Conservation (phyloP, 2,797 vertebrate genomes). For the Bovichtus diacanthus region DNA sequence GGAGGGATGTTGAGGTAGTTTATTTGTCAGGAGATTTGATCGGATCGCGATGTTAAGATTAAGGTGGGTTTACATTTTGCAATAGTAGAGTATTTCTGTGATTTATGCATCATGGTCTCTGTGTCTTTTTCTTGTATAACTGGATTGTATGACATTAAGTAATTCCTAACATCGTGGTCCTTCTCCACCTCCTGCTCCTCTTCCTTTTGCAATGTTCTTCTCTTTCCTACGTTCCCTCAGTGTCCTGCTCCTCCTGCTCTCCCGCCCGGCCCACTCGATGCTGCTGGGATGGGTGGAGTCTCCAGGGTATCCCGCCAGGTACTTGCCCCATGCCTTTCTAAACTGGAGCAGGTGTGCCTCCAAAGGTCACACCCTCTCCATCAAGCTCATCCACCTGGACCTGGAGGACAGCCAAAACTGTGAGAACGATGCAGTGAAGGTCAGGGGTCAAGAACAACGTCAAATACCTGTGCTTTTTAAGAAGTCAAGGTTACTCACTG, state of each 20-base stretch:
- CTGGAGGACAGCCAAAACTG: constrained; percentile 91
- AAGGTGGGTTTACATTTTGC: constrained; percentile 67
- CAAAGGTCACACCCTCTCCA: constrained; percentile 84
- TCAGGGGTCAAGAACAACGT: constrained; percentile 57
- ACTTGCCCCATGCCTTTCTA: constrained; percentile 81
- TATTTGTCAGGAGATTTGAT: constrained; percentile 58
- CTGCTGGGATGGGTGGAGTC: constrained; percentile 85
- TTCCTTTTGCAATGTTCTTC: background rate
- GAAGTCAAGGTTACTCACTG: background rate
- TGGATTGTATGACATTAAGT: background rate
- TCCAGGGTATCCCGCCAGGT: constrained; percentile 90
- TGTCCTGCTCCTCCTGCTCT: constrained; percentile 69
- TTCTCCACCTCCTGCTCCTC: background rate
- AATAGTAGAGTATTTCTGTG: background rate
- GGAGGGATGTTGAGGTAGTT: constrained; percentile 32
- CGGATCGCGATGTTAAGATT: constrained; percentile 63
- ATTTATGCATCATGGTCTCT: background rate
- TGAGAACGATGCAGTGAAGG: constrained; percentile 90
- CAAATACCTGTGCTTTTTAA: background rate
- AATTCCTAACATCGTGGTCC: background rate
- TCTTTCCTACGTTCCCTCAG: constrained; percentile 44
- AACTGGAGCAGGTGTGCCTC: constrained; percentile 90
- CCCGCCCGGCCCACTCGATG: constrained; percentile 23
- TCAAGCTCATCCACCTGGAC: constrained; percentile 91
- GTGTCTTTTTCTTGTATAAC: background rate